Conservation (phyloP, 2,113 vertebrate genomes). For the Jaculus jaculus region DNA sequence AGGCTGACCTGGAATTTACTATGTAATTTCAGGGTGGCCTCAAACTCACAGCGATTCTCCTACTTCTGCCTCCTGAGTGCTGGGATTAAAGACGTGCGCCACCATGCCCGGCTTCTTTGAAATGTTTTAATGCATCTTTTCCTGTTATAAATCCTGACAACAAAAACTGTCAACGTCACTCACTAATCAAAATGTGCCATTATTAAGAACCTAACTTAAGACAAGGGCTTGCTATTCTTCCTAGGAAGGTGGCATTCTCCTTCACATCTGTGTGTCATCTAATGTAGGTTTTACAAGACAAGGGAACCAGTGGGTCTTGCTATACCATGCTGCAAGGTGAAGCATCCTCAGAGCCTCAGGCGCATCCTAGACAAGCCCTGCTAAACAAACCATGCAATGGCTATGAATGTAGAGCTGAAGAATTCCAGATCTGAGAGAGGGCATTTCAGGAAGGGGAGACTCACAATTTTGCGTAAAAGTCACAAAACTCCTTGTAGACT, state of each 20-base stretch:
- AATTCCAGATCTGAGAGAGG: not conserved
- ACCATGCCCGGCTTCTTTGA: too few species aligned
- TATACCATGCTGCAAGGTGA: not conserved
- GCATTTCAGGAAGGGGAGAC: constrained; percentile 76
- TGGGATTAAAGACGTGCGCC: too few species aligned
- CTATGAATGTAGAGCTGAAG: not conserved
- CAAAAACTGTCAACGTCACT: not conserved
- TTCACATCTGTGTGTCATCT: not conserved
- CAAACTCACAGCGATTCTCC: too few species aligned
- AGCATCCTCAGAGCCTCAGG: not conserved
- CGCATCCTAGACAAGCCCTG: not conserved
- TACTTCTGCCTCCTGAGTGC: too few species aligned
- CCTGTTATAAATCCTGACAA: not conserved
- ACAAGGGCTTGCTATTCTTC: not conserved
- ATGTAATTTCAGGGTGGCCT: too few species aligned
- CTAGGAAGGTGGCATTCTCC: not conserved
- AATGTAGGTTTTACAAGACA: not conserved
- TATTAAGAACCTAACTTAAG: not conserved
- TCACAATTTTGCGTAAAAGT: constrained; percentile 98
- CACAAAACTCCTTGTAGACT: constrained; percentile 99
- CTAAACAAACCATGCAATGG: not conserved
- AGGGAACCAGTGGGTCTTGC: not conserved
- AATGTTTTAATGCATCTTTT: not conserved
- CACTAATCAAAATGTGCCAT: not conserved
- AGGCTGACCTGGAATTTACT: too few species aligned